Conservation (phyloP, 2,888 invertebrate species). For the Notodromas monacha region DNA sequence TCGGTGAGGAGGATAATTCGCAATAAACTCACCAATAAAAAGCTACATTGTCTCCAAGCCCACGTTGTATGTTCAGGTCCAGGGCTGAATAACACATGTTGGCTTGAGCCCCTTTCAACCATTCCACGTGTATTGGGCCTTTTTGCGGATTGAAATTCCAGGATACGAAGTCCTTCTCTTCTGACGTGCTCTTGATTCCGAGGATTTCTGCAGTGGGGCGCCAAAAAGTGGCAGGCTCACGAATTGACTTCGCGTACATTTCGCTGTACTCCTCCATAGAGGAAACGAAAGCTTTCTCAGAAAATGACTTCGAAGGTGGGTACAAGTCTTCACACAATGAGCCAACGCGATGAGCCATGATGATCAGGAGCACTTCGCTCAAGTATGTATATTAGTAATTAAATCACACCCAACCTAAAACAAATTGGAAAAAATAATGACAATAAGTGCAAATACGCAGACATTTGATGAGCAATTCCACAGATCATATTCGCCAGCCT, state of each 20-base stretch:
- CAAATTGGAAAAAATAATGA: no score
- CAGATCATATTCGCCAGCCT: no score
- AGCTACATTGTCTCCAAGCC: conserved; percentile 59
- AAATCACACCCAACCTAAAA: no score
- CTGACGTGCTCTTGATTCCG: conserved; percentile 38
- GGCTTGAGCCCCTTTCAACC: conserved; percentile 77
- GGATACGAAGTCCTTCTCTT: conserved; percentile 26
- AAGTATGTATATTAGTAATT: no score
- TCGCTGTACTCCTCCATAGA: conserved; percentile 40
- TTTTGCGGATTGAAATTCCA: conserved; percentile 68
- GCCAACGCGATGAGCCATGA: neutral
- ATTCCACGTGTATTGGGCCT: conserved; percentile 64
- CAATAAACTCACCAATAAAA: conserved; percentile 72
- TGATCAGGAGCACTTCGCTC: no score
- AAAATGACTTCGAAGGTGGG: conserved; percentile 10
- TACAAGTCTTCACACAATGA: conserved; percentile 8
- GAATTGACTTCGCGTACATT: conserved; percentile 52
- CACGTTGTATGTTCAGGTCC: conserved; percentile 61
- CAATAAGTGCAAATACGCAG: no score
- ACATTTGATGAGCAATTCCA: no score
- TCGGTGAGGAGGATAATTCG: no score
- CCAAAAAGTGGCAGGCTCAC: conserved; percentile 74
- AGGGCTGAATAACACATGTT: conserved; percentile 84
- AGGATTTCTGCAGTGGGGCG: conserved; percentile 67
- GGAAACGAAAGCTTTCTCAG: conserved; percentile 21